Evolutionary conservation across 2,888 invertebrate genomes (phyloP), one percentile per base, ranked within the genome.

Genomic region (Belgica antarctica): DNA sequence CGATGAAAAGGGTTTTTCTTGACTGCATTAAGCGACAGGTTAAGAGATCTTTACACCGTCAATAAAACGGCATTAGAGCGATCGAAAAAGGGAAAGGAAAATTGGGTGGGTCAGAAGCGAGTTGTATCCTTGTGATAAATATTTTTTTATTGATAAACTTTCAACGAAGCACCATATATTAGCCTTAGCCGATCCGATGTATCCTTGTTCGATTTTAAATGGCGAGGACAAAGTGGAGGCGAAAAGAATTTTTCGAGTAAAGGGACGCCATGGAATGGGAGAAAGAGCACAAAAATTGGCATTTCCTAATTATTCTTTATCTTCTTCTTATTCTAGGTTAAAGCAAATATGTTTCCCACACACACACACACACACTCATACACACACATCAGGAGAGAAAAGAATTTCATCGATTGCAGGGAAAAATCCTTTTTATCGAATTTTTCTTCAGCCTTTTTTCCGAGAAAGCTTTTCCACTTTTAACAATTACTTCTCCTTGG

Each of bases 241-340:
- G n/a, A n/a, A n/a, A 31, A 31, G 34, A 52, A 22, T 19, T 12
- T 5, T 27, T 59, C 52, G 59, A 27, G 25, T 7, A n/a, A 15
- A 12, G 22, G 2, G 59, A 59, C 1, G 10, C n/a, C n/a, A 34
- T 62, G 28, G 15, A 17, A 47, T 25, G 47, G 28, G 68, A 19
- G 31, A 59, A 24, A 66, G 52, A 68, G 57, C 19, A 46, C 57
- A 68, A 28, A 68, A 59, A 68, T 47, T 68, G 68, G 68, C 34
- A 68, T 68, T 57, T 34, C 47, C 68, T 68, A 68, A 68, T 68
- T 68, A 68, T 68, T 47, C 68, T 68, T 68, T 24, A 57, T 47
- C 46, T 68, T 68, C 68, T 68, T 68, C 57, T 68, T 68, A 66
- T 68, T 68, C 52, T 68, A 68, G 52, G 57, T 66, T 68, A 68